Evolutionary conservation across 2,797 vertebrate species (phyloP).

Genomic region (Pipistrellus kuhlii): DNA sequence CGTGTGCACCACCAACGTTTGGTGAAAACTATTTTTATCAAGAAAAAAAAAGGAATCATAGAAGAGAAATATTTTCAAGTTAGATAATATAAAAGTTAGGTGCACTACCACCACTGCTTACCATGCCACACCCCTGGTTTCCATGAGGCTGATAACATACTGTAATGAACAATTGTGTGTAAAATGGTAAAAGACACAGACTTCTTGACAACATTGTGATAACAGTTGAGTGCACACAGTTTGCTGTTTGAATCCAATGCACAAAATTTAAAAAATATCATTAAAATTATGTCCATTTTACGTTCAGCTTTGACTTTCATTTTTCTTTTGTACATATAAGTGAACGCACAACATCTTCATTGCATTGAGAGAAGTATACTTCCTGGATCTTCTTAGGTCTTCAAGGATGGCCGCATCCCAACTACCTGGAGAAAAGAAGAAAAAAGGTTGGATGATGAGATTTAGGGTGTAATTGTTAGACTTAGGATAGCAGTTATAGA

Average conservation of each 20-base stretch:
- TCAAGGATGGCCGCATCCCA: not conserved
- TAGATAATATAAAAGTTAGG: constrained; percentile 91
- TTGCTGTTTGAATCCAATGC: constrained; percentile 97
- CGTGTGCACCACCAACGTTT: constrained; percentile 93
- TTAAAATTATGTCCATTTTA: constrained; percentile 89
- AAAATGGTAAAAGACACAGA: constrained; percentile 95
- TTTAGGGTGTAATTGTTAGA: not conserved
- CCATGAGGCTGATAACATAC: constrained; percentile 92
- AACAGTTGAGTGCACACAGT: constrained; percentile 96
- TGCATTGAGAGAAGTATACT: not conserved
- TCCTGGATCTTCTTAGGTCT: not conserved
- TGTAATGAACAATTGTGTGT: constrained; percentile 95
- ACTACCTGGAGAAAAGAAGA: not conserved
- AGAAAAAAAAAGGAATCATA: constrained; percentile 94
- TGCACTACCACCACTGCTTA: constrained; percentile 92
- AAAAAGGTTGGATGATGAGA: not conserved
- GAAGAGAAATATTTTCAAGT: constrained; percentile 99
- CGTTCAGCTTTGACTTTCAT: constrained; percentile 83
- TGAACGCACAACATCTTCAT: not conserved
- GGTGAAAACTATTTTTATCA: constrained; percentile 98
- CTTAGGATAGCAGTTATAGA: not conserved
- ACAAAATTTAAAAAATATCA: constrained; percentile 91
- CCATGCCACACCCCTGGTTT: constrained; percentile 92
- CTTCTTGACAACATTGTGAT: constrained; percentile 97
- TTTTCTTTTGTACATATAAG: constrained; percentile 62